Base-by-base conservation (phyloP, 1,140 invertebrate genomes). In the Panagrolaimus sp. region DNA sequence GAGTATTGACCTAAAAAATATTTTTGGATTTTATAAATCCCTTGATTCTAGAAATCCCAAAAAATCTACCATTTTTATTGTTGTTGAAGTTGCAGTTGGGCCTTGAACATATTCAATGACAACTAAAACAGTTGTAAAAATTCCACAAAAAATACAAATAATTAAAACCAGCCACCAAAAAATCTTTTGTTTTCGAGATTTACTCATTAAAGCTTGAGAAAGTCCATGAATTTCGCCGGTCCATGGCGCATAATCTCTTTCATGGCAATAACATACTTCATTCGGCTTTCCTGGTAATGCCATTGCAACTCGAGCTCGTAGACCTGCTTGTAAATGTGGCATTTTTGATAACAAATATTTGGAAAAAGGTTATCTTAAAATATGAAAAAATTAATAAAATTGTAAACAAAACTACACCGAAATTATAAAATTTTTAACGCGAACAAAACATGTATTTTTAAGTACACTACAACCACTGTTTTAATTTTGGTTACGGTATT, bases 161-260 rank as follows among this genome's bases (percentile, higher is more conserved):
- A 77, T 44, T 38, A 79, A 65, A 43, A 78, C 72, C 9, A 82
- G 45, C 78, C 78, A 79, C 78, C 78, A 79, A 38, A 79, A 79
- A 15, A 71, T 55, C 12, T 72, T 48, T 58, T 76, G 63, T 66
- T 62, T 45, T 1, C 44, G 43, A 0, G 78, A 75, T 68, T 82
- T 75, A 55, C 77, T 80, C 45, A 74, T 45, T 10, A 80, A 46
- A 10, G 79, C 78, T 67, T 78, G 78, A 48, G 70, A 77, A 32
- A 80, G 55, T 21, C 80, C 79, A 63, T 80, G 79, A 47, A 80
- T 75, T 69, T 80, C 79, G 15, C 79, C 80, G 2, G 78, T 83
- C 80, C 80, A 80, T 7, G 79, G 72, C 0, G 79, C 80, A 21
- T 77, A 78, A 43, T 80, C 80, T 4, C 72, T 69, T 5, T 65